These are phyloP conservation scores for Molossus molossus DNA, from an alignment of 2,797 vertebrate species.

Conservation along the genomic window DNA sequence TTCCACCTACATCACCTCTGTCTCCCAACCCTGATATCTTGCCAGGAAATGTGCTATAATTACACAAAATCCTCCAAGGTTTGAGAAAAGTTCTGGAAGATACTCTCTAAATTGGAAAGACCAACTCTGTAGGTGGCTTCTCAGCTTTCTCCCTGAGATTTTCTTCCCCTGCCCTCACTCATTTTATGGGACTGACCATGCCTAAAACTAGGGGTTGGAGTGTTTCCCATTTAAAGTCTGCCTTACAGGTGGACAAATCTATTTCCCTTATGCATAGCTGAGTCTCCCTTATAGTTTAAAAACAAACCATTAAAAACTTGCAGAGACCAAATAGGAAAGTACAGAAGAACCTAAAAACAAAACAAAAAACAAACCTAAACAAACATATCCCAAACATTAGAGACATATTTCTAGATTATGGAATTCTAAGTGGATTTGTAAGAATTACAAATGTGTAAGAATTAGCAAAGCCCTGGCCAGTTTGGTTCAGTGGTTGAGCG, in stretches of 20 bases:
- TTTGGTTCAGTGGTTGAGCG: no score
- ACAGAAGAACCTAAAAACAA: background rate
- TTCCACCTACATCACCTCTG: background rate
- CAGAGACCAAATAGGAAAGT: slow-evolving; percentile 47
- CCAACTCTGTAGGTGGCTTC: background rate
- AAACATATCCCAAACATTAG: background rate
- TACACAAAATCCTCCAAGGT: slow-evolving; percentile 15
- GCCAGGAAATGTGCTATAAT: slow-evolving; percentile 29
- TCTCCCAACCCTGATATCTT: slow-evolving; percentile 5
- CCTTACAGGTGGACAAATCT: background rate
- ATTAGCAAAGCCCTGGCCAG: no score
- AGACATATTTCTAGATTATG: slow-evolving; percentile 29
- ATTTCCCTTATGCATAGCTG: background rate
- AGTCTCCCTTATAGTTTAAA: slow-evolving; percentile 57
- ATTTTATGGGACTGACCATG: background rate
- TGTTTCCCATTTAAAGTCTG: slow-evolving; percentile 33
- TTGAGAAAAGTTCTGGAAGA: slow-evolving; percentile 47
- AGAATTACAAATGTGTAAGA: background rate
- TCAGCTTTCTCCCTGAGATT: slow-evolving; percentile 3
- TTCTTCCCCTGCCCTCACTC: background rate
- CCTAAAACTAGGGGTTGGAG: background rate
- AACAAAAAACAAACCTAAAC: background rate
- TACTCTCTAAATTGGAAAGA: background rate
- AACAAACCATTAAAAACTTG: slow-evolving; percentile 27
- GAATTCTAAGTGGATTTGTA: slow-evolving; percentile 64